These are phyloP conservation scores for Meriones psammophilus DNA, from an alignment of 2,797 vertebrate species.

Conservation along the genomic window DNA sequence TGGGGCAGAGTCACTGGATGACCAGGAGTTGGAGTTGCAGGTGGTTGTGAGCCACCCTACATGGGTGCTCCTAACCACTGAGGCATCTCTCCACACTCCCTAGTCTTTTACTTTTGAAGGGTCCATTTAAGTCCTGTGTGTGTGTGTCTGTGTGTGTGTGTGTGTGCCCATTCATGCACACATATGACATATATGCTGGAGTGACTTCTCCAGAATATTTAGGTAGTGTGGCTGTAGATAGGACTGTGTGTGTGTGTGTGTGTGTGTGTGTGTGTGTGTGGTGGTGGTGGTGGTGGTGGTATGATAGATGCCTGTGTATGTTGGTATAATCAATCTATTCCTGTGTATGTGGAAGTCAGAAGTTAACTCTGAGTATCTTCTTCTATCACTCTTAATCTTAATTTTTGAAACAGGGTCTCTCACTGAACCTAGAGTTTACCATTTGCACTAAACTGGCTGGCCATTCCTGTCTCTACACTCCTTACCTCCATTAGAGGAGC, in stretches of 20 bases:
- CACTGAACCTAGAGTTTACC: neutral
- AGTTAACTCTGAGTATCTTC: neutral
- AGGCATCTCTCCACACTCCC: neutral
- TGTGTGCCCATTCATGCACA: neutral
- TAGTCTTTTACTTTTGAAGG: neutral
- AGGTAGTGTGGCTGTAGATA: neutral
- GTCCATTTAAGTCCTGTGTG: neutral
- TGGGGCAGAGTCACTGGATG: neutral
- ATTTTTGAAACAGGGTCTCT: neutral
- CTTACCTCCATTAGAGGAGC: neutral
- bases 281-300: neutral
- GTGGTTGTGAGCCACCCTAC: neutral
- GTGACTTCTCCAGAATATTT: neutral
- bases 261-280: neutral
- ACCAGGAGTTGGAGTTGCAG: neutral
- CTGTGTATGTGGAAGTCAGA: neutral
- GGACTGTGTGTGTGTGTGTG: no score
- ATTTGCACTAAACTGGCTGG: neutral
- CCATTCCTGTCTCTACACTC: neutral
- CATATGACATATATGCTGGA: neutral
- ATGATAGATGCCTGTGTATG: neutral
- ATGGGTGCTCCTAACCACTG: neutral
- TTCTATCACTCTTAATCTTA: neutral
- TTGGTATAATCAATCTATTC: neutral
- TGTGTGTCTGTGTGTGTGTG: neutral